Evolutionary conservation across 2,113 vertebrate genomes (phyloP).

Genomic region (Tonatia bakeri): DNA sequence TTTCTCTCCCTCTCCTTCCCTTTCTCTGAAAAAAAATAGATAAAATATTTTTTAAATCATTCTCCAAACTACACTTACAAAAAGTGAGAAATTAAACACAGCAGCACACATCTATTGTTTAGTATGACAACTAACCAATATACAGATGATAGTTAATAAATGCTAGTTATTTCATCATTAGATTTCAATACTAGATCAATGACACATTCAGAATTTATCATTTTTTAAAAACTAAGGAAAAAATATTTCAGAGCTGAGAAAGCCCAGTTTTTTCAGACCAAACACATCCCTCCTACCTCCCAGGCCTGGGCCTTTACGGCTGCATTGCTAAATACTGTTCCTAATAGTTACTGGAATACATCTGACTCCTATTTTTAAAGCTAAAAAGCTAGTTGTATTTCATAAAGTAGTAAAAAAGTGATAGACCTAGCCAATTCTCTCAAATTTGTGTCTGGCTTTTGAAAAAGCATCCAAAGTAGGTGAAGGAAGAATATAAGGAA

Average conservation of each 20-base stretch:
- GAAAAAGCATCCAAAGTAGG: neutral
- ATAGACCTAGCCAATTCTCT: neutral
- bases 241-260: slow-evolving; percentile 10
- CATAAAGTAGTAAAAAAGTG: neutral
- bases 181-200: slow-evolving; percentile 8
- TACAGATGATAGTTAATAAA: neutral
- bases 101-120: neutral
- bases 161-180: neutral
- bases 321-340: slow-evolving; percentile 14
- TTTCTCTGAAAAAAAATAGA: too few species aligned
- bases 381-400: slow-evolving; percentile 29
- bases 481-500: neutral
- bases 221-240: slow-evolving; percentile 35
- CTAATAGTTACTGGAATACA: neutral
- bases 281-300: neutral
- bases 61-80: neutral
- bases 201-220: neutral
- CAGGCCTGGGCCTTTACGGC: neutral
- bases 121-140: neutral
- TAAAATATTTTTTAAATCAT: neutral
- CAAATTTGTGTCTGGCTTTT: slow-evolving; percentile 29
- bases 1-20: too few species aligned
- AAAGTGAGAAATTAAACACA: slow-evolving; percentile 18
- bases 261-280: neutral
- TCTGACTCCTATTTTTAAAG: slow-evolving; percentile 36